Evolutionary conservation across 2,888 invertebrate species (phyloP).

Genomic region (Cremastinae sp.): DNA sequence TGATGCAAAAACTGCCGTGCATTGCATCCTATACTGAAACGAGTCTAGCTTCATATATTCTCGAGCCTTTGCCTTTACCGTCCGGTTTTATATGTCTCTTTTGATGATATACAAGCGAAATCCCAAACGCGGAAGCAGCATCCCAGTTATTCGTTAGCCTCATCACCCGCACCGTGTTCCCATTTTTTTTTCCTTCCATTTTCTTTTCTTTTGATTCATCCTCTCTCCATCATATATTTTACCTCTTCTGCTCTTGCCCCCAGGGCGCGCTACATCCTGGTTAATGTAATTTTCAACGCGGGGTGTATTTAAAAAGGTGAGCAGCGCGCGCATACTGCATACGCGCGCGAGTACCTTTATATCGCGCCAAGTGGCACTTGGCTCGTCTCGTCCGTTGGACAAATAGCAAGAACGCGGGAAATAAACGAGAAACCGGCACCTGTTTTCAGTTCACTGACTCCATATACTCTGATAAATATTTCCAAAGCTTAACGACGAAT

Average conservation of each 20-base stretch:
- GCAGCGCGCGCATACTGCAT: too few species aligned
- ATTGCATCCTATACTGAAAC: constrained; percentile 4
- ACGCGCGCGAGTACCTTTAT: too few species aligned
- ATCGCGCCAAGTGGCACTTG: too few species aligned
- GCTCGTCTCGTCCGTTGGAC: too few species aligned
- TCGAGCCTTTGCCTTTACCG: constrained; percentile 23
- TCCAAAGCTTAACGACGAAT: constrained; percentile 10
- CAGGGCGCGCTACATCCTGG: constrained; percentile 1
- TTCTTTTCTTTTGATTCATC: too few species aligned
- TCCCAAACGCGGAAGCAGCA: constrained; percentile 6
- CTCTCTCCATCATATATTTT: too few species aligned
- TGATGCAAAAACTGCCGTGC: constrained; percentile 11
- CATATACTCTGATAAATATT: constrained; percentile 27
- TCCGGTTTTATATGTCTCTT: constrained; percentile 33
- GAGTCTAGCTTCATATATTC: constrained; percentile 4
- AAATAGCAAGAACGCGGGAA: too few species aligned
- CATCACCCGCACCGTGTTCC: constrained; percentile 38
- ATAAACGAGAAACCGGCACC: too few species aligned
- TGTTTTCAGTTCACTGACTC: constrained; percentile 28
- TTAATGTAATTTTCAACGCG: constrained; percentile 10
- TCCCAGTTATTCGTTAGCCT: constrained; percentile 46
- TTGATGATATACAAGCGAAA: constrained; percentile 31
- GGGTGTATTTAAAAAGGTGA: neutral
- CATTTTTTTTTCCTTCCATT: constrained; percentile 8
- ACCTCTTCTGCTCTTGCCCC: neutral